Evolutionary conservation across 2,113 vertebrate species (phyloP).

Genomic region (Atherinomorus stipes): DNA sequence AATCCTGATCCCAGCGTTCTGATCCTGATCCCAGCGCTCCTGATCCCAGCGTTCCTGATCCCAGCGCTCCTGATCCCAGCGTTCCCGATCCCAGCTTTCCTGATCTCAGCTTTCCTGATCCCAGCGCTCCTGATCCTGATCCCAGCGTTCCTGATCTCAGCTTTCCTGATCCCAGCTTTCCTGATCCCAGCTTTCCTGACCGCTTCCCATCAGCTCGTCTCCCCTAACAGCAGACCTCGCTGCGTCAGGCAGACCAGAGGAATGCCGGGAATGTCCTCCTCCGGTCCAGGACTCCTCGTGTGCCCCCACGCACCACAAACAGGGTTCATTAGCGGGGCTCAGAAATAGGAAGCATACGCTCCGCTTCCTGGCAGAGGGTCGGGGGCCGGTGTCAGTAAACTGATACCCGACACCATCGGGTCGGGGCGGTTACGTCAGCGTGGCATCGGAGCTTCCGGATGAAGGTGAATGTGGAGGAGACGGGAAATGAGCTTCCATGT

Average conservation of each 20-base stretch:
- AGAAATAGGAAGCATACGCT: slow-evolving; percentile 71
- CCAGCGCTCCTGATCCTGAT: no score
- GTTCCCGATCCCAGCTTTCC: no score
- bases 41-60: no score
- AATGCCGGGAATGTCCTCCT: slow-evolving; percentile 77
- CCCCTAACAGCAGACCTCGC: slow-evolving; percentile 59
- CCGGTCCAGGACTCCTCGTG: slow-evolving; percentile 36
- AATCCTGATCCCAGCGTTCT: no score
- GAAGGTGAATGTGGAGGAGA: slow-evolving; percentile 1
- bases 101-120: no score
- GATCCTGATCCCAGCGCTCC: no score
- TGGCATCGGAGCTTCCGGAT: slow-evolving; percentile 52
- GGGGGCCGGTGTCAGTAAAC: slow-evolving; percentile 24
- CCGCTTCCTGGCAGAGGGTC: slow-evolving; percentile 59
- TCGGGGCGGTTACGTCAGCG: slow-evolving; percentile 39
- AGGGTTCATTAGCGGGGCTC: slow-evolving; percentile 65
- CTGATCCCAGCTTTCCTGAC: no score
- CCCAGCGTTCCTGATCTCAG: no score
- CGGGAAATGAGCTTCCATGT: slow-evolving; percentile 63
- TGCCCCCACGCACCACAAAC: slow-evolving; percentile 33
- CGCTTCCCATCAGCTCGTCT: not conserved
- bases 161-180: no score
- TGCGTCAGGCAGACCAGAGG: slow-evolving; percentile 73
- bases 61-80: no score
- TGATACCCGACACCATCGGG: slow-evolving; percentile 35